A percentile compares a stretch with the other conserved stretches of the same genome.
phyloP scores from a whole-genome alignment of 2,797 vertebrate genomes.

The Ptychobarbus kaznakovi region DNA sequence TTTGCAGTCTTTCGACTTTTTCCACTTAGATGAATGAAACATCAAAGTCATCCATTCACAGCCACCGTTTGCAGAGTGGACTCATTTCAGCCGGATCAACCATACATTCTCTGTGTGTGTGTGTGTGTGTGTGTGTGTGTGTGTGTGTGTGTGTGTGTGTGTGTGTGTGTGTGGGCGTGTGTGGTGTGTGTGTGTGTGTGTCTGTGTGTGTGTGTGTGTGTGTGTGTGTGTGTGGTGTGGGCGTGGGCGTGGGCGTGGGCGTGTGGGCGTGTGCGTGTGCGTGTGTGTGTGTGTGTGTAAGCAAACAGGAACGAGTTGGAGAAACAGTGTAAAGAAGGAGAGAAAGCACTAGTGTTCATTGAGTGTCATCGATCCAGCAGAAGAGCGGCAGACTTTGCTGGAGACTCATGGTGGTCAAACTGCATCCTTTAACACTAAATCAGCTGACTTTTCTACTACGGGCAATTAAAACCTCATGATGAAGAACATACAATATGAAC shows the following conservation, averaged over 20 bases:
- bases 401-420: neutral
- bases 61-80: constrained; percentile 13
- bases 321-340: neutral
- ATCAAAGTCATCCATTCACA: constrained; percentile 25
- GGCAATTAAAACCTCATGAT: neutral
- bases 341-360: neutral
- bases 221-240: too few relatives aligned
- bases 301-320: neutral
- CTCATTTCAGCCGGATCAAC: constrained; percentile 19
- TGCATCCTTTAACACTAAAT: neutral
- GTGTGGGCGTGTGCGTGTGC: neutral
- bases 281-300: neutral
- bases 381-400: neutral
- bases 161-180: neutral
- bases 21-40: constrained; percentile 32
- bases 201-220: too few relatives aligned
- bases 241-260: too few relatives aligned
- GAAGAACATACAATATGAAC: neutral
- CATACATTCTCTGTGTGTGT: constrained; percentile 3
- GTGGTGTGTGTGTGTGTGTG: too few relatives aligned
- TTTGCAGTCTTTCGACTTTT: constrained; percentile 21
- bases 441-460: neutral
- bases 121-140: neutral
- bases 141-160: neutral
- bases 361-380: constrained; percentile 7